phyloP scores from a whole-genome alignment of 1,140 invertebrate species.

The Drosophila paulistorum region DNA sequence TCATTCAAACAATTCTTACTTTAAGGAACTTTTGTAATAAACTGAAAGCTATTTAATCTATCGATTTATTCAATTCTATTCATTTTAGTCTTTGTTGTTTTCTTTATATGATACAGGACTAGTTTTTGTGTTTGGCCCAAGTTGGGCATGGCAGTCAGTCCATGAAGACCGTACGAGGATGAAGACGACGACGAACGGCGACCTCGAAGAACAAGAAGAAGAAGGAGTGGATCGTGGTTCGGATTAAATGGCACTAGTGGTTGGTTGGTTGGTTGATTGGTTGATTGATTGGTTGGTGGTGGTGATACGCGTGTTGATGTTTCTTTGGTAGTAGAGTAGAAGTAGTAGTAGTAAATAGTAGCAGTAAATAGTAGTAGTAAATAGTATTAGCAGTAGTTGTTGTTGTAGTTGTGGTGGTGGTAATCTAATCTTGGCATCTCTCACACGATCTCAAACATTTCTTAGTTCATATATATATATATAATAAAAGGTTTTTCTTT shows the following conservation, averaged over 20 bases:
- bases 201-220: neutral
- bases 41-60: neutral
- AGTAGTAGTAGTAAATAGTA: slow-evolving; percentile 48
- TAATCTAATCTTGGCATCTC: slow-evolving; percentile 69
- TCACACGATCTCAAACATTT: slow-evolving; percentile 54
- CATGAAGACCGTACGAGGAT: neutral
- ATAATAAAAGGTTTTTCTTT: slow-evolving; percentile 35
- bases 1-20: too few relatives aligned
- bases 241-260: slow-evolving; percentile 18
- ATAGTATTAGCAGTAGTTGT: slow-evolving; percentile 47
- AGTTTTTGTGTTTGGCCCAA: neutral
- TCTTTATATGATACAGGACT: neutral
- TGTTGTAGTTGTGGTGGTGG: slow-evolving; percentile 48
- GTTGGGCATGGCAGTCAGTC: neutral
- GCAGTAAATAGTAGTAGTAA: slow-evolving; percentile 52
- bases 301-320: slow-evolving; percentile 42
- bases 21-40: neutral
- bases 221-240: neutral
- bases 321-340: slow-evolving; percentile 48
- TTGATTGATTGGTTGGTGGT: slow-evolving; percentile 45
- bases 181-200: neutral
- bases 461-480: slow-evolving; percentile 21
- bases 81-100: neutral
- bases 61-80: neutral
- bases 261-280: slow-evolving; percentile 43